phyloP scores from a whole-genome alignment of 2,888 invertebrate species.

The Heliothis peltigera region DNA sequence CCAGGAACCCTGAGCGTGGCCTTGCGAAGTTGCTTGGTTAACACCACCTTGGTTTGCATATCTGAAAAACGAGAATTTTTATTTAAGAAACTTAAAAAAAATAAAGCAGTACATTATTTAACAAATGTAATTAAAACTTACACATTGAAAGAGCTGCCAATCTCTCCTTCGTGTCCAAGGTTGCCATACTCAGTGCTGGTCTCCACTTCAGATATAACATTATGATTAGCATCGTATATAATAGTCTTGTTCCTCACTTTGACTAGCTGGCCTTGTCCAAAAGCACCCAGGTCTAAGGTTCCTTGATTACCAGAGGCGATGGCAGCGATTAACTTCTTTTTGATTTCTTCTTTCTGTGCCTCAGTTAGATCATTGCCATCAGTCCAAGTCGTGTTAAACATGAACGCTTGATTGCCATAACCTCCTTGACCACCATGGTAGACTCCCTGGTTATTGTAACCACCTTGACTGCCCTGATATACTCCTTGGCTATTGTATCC shows the following conservation, averaged over 20 bases:
- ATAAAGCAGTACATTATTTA: neutral
- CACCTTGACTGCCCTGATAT: slow-evolving; percentile 14
- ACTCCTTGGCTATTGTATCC: slow-evolving; percentile 20
- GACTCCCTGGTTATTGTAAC: slow-evolving; percentile 6
- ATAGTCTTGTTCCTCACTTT: slow-evolving; percentile 78
- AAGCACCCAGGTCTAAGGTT: slow-evolving; percentile 58
- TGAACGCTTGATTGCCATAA: slow-evolving; percentile 48
- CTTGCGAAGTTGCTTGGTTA: slow-evolving; percentile 57
- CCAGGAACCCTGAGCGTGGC: slow-evolving; percentile 32
- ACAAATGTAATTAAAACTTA: slow-evolving; percentile 65
- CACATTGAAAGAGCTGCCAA: slow-evolving; percentile 84
- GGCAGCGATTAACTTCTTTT: slow-evolving; percentile 70
- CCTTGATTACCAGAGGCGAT: slow-evolving; percentile 55
- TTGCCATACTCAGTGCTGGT: slow-evolving; percentile 87
- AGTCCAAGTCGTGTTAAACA: slow-evolving; percentile 75
- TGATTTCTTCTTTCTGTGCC: slow-evolving; percentile 78
- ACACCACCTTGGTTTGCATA: slow-evolving; percentile 68
- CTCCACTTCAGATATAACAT: slow-evolving; percentile 85
- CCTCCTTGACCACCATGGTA: neutral
- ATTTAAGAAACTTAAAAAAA: neutral
- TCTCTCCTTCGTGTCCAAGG: slow-evolving; percentile 84
- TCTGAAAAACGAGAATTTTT: slow-evolving; percentile 55
- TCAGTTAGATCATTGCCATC: slow-evolving; percentile 67
- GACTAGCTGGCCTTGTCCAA: slow-evolving; percentile 71
- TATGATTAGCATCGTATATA: slow-evolving; percentile 81